Evolutionary conservation across 1,140 invertebrate genomes (phyloP).

Genomic region (Sarcophaga bullata): DNA sequence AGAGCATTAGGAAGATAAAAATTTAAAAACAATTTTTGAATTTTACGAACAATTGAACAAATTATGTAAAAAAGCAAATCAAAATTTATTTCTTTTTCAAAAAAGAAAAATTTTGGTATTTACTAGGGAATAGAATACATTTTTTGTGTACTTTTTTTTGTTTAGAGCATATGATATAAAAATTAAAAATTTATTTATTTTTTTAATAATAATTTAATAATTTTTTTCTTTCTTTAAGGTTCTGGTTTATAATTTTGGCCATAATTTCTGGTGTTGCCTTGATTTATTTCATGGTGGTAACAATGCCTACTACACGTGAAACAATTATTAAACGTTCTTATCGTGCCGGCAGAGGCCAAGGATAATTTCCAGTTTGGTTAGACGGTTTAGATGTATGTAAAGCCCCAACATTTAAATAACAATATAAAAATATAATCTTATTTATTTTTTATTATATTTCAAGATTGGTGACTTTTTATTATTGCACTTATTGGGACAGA

Average conservation of each 20-base stretch:
- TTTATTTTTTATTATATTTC: not conserved
- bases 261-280: slow-evolving; percentile 80
- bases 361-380: slow-evolving; percentile 77
- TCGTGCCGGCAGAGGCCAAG: slow-evolving; percentile 76
- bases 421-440: not conserved
- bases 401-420: not conserved
- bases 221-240: slow-evolving; percentile 62
- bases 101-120: too few relatives aligned
- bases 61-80: too few relatives aligned
- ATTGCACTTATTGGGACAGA: slow-evolving; percentile 83
- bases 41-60: too few relatives aligned
- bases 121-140: too few relatives aligned
- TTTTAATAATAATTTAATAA: slow-evolving; percentile 33
- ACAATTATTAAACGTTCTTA: slow-evolving; percentile 80
- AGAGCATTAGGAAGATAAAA: too few relatives aligned
- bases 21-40: too few relatives aligned
- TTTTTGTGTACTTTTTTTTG: too few relatives aligned
- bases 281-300: slow-evolving; percentile 80
- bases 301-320: slow-evolving; percentile 83
- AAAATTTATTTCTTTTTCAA: too few relatives aligned
- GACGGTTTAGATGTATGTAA: slow-evolving; percentile 79
- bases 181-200: too few relatives aligned
- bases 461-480: slow-evolving; percentile 87
- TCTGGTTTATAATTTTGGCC: slow-evolving; percentile 87
- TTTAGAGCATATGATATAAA: too few relatives aligned